Base-by-base conservation (phyloP, 1,140 invertebrate species). In the Cherax quadricarinatus region DNA sequence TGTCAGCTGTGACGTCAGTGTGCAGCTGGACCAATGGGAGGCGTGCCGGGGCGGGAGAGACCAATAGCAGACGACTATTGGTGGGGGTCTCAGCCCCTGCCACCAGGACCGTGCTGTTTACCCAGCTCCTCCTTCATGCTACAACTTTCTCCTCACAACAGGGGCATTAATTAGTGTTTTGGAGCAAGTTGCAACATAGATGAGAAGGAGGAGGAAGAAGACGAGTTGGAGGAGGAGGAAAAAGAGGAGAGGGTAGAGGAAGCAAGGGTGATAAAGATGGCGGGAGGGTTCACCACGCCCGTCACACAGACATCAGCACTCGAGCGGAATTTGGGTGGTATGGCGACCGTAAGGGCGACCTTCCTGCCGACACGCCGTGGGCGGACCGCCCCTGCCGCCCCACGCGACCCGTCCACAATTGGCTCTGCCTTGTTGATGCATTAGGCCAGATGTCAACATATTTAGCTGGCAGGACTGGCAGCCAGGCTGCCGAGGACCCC, bases 391-490 rank as follows among this genome's bases (percentile, higher is more conserved):
- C 57, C 18, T 79, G 70, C 53, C n/a, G 86, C 24, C 57, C 57
- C 88, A 89, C 88, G 80, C 88, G 88, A 83, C 88, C n/a, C 21
- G 53, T n/a, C 81, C 81, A 84, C 88, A 89, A 89, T 89, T 89
- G 88, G 88, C 88, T 84, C 48, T 73, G 88, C 57, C 80, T 84
- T 89, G 88, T 89, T 89, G 88, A 83, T 89, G 88, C 88, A 83
- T 89, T 84, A 84, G 80, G 88, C 88, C 88, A 89, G 88, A 89
- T 89, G 88, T 89, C 88, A 89, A 89, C 88, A 89, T 89, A 89
- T 89, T 89, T 89, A 89, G 81, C 51, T 62, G 88, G 62, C 48
- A 73, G 80, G 75, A 75, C n/a, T 75, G 81, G 88, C 81, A 60
- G 81, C 60, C 14, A 41, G 41, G 53, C 41, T 48, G 62, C 88